A percentile compares a stretch with the other conserved stretches of the same genome.
Evolutionary conservation across 2,888 invertebrate genomes (phyloP).

Genomic region (Arge pagana): DNA sequence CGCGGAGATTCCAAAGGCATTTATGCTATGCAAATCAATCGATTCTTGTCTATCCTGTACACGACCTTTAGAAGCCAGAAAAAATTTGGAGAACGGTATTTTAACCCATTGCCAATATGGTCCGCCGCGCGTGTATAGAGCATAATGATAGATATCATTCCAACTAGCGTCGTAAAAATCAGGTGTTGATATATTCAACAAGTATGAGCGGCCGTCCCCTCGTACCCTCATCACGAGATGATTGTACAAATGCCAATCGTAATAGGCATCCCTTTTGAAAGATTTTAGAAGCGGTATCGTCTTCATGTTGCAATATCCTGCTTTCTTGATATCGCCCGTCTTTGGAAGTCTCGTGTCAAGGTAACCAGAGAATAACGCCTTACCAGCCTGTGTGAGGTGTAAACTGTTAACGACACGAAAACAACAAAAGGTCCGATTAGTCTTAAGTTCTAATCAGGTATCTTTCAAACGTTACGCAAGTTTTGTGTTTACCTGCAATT

Average conservation of each 20-base stretch:
- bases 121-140: conserved; percentile 92
- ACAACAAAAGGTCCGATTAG: neutral
- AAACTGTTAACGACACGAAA: conserved; percentile 66
- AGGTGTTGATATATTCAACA: conserved; percentile 77
- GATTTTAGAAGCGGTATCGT: conserved; percentile 77
- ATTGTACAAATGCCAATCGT: conserved; percentile 80
- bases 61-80: conserved; percentile 79
- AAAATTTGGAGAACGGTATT: conserved; percentile 95
- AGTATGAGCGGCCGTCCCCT: conserved; percentile 93
- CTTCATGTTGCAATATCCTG: conserved; percentile 84
- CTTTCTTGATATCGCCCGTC: conserved; percentile 76
- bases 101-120: conserved; percentile 94
- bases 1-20: conserved; percentile 80
- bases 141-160: conserved; percentile 86
- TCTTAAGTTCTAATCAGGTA: too few species aligned
- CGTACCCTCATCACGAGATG: conserved; percentile 77
- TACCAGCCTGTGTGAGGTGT: conserved; percentile 69
- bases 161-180: conserved; percentile 84
- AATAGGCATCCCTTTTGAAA: conserved; percentile 72
- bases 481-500: conserved; percentile 31
- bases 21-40: conserved; percentile 66
- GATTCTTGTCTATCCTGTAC: conserved; percentile 80
- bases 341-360: conserved; percentile 73
- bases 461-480: neutral
- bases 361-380: conserved; percentile 74